phyloP scores from a whole-genome alignment of 2,797 vertebrate species.

The Lithobates pipiens region DNA sequence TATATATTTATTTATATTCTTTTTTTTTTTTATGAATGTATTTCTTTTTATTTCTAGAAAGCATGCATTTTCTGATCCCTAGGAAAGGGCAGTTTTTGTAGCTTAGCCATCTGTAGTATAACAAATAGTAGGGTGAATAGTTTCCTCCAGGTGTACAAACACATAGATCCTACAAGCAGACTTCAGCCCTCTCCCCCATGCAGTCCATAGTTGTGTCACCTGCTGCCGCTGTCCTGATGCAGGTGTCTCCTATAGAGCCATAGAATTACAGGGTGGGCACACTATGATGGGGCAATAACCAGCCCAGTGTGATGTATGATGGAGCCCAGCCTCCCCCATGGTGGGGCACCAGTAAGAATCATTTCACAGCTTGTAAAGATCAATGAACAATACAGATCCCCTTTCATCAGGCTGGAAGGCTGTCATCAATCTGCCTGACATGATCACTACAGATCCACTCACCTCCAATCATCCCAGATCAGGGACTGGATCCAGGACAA shows the following conservation, averaged over 20 bases:
- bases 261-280: background rate
- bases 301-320: background rate
- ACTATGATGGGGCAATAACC: slow-evolving; percentile 3
- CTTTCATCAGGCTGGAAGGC: background rate
- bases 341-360: background rate
- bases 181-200: background rate
- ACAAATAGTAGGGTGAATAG: slow-evolving; percentile 8
- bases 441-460: slow-evolving; percentile 13
- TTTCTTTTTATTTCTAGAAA: too few species aligned
- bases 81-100: background rate
- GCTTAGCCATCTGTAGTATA: background rate
- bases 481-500: background rate
- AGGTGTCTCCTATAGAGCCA: slow-evolving; percentile 6
- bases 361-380: background rate
- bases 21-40: too few species aligned
- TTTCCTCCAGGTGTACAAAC: slow-evolving; percentile 40
- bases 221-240: slow-evolving; percentile 24
- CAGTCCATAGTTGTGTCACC: slow-evolving; percentile 31
- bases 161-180: background rate
- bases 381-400: background rate
- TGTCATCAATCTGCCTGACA: background rate
- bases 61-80: too few species aligned
- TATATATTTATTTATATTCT: too few species aligned
- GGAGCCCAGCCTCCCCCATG: background rate
- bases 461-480: background rate